phyloP scores from a whole-genome alignment of 2,797 vertebrate species.

The Eulemur coronatus region DNA sequence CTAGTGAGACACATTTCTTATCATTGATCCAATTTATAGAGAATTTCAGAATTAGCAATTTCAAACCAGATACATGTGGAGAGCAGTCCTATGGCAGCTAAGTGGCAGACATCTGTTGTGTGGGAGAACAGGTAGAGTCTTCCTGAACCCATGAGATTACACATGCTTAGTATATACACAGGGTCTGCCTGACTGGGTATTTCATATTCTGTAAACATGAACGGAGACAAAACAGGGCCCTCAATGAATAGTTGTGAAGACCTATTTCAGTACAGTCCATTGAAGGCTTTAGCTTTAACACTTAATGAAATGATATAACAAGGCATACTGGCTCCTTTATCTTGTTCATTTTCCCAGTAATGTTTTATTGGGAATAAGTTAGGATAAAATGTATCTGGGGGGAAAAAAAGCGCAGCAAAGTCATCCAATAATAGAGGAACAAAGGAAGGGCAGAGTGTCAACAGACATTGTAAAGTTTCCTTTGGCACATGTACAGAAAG shows the following conservation, averaged over 20 bases:
- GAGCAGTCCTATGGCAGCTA: not conserved
- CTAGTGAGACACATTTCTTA: not conserved
- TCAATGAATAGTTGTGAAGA: not conserved
- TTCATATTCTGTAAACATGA: not conserved
- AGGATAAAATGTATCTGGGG: not conserved
- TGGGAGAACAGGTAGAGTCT: not conserved
- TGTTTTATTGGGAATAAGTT: not conserved
- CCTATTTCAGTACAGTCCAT: not conserved
- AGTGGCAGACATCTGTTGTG: not conserved
- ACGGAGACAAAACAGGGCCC: not conserved
- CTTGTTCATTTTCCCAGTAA: constrained; percentile 9
- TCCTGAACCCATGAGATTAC: not conserved
- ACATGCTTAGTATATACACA: not conserved
- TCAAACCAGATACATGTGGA: not conserved
- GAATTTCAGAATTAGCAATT: not conserved
- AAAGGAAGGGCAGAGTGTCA: constrained; percentile 45
- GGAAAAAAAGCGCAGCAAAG: not conserved
- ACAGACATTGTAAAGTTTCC: constrained; percentile 22
- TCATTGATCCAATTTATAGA: not conserved
- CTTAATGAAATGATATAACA: not conserved
- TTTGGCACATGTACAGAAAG: constrained; percentile 24
- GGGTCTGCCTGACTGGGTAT: not conserved
- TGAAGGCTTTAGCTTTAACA: not conserved
- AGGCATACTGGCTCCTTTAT: not conserved
- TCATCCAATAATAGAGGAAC: constrained; percentile 28